Evolutionary conservation across 92 coral and sea anemone genomes (phyloP).

Genomic region (Pocillopora meandrina): DNA sequence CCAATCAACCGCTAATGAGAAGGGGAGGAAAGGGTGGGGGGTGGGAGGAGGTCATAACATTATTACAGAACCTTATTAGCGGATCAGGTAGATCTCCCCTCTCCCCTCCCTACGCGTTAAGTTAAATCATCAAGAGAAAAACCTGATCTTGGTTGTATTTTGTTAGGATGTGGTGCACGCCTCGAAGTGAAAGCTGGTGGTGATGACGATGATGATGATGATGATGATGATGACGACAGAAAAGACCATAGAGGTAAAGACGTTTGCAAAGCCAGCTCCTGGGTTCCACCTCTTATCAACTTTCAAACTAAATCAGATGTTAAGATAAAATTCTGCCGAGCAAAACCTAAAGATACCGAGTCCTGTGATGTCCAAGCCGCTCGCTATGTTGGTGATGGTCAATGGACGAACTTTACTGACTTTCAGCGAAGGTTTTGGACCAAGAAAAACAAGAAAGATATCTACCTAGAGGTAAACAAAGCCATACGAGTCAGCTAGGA

Average conservation of each 20-base stretch:
- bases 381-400: background rate
- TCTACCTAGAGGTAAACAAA: conserved; percentile 6
- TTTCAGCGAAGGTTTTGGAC: conserved; percentile 13
- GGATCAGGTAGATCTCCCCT: too few species aligned
- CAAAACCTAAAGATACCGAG: conserved; percentile 3
- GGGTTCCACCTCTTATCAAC: conserved; percentile 30
- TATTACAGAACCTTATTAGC: too few species aligned
- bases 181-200: conserved; percentile 22
- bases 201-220: conserved; percentile 9
- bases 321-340: conserved; percentile 11
- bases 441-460: background rate
- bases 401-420: conserved; percentile 18
- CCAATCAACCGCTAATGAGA: too few species aligned
- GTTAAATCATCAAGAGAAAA: too few species aligned
- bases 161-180: conserved; percentile 25
- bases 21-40: too few species aligned
- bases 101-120: too few species aligned
- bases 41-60: too few species aligned
- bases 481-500: background rate
- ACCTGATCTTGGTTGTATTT: background rate
- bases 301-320: background rate
- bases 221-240: too few species aligned
- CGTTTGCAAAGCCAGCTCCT: conserved; percentile 11
- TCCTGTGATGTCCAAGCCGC: conserved; percentile 11
- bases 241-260: conserved; percentile 10